phyloP scores from a whole-genome alignment of 2,888 invertebrate species.

The Acanthococcus lagerstroemiae region DNA sequence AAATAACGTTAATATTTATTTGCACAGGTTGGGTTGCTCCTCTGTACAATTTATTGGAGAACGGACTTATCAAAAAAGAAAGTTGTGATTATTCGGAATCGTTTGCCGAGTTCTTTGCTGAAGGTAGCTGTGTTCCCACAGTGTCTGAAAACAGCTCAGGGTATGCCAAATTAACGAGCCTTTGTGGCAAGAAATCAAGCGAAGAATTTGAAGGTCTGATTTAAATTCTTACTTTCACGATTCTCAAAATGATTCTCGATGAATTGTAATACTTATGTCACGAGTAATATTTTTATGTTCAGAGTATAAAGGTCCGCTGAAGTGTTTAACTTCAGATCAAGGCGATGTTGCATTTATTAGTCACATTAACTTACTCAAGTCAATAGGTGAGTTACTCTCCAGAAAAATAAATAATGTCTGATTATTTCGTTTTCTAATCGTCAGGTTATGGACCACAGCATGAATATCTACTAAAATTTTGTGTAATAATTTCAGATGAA shows the following conservation, averaged over 20 bases:
- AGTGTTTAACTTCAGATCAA: conserved; percentile 42
- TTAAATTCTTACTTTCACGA: background rate
- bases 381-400: background rate
- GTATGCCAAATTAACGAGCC: background rate
- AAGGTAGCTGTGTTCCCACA: conserved; percentile 53
- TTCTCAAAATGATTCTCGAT: background rate
- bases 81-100: conserved; percentile 51
- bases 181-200: background rate
- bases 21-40: conserved; percentile 44
- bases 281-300: background rate
- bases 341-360: conserved; percentile 47
- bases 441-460: too few relatives aligned
- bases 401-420: background rate
- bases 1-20: too few relatives aligned
- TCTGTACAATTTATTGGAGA: conserved; percentile 50
- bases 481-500: conserved; percentile 14
- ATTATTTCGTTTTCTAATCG: background rate
- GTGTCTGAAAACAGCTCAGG: conserved; percentile 43
- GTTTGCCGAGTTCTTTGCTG: conserved; percentile 57
- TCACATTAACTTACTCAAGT: conserved; percentile 30
- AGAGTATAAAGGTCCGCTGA: conserved; percentile 28
- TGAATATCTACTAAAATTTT: too few relatives aligned
- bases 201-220: background rate
- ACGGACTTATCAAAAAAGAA: conserved; percentile 47
- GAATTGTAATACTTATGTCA: background rate